Percentiles rank a stretch among this genome's conserved stretches.
Evolutionary conservation across 2,113 vertebrate genomes (phyloP).

Genomic region (Lichenostomus cassidix): DNA sequence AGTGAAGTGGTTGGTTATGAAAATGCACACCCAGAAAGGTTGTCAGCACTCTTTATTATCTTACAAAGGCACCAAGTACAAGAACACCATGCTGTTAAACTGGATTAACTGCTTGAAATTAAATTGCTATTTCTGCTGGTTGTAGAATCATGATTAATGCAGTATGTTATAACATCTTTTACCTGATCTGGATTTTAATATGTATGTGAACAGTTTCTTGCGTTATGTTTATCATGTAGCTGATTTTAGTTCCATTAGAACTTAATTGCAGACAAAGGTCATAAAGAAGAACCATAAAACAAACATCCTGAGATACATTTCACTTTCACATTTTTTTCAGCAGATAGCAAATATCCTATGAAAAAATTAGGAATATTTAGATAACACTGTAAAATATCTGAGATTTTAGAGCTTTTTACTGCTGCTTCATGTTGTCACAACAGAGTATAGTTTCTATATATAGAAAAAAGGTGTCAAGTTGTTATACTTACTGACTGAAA

Average conservation of each 20-base stretch:
- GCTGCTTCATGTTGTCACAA: background rate
- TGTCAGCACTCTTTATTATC: background rate
- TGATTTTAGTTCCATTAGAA: background rate
- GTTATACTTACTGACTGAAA: background rate
- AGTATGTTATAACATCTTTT: background rate
- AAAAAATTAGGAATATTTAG: background rate
- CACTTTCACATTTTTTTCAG: background rate
- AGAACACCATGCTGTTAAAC: background rate
- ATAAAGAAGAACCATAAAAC: background rate
- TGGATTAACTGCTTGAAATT: background rate
- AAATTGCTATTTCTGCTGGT: background rate
- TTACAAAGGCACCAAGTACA: background rate
- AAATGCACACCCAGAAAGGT: background rate
- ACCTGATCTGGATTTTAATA: background rate
- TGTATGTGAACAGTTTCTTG: background rate
- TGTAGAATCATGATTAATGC: background rate
- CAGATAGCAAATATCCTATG: background rate
- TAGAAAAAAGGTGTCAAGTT: background rate
- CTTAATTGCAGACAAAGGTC: background rate
- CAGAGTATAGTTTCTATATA: background rate
- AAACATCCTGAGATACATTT: background rate
- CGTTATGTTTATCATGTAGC: background rate
- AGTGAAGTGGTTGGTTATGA: background rate
- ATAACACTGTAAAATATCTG: background rate
- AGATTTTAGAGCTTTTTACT: background rate